phyloP scores from a whole-genome alignment of 2,797 vertebrate genomes.

The Enteromius treurensis region DNA sequence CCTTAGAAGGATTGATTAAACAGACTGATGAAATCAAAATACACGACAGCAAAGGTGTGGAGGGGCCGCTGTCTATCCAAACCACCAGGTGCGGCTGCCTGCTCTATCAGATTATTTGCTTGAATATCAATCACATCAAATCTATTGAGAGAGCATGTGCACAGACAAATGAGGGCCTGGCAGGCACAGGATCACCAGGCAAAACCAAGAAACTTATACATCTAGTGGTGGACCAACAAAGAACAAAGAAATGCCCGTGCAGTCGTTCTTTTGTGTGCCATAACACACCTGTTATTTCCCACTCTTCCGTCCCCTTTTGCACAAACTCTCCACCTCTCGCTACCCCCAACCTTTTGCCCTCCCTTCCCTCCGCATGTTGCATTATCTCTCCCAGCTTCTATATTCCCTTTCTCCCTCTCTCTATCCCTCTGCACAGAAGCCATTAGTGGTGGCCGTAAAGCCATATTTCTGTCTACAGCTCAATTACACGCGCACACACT shows the following conservation, averaged over 20 bases:
- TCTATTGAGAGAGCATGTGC: constrained; percentile 31
- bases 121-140: constrained; percentile 38
- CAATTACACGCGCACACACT: constrained; percentile 54
- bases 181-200: constrained; percentile 11
- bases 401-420: constrained; percentile 32
- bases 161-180: constrained; percentile 24
- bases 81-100: constrained; percentile 24
- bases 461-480: constrained; percentile 65
- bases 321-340: constrained; percentile 62
- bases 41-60: neutral
- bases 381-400: constrained; percentile 44
- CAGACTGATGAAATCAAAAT: neutral
- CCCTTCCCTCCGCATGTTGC: constrained; percentile 39
- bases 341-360: constrained; percentile 36
- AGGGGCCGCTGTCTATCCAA: neutral
- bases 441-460: constrained; percentile 60
- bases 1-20: neutral
- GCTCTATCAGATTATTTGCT: constrained; percentile 44
- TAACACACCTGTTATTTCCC: constrained; percentile 63
- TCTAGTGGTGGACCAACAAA: neutral
- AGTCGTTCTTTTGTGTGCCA: neutral
- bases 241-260: constrained; percentile 21
- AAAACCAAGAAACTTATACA: constrained; percentile 9
- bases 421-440: constrained; percentile 59
- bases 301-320: constrained; percentile 43